A percentile compares a stretch with the other conserved stretches of the same genome.
These are phyloP conservation scores for Drosophila ochracea DNA, from an alignment of 2,888 invertebrate species.

Conservation along the genomic window DNA sequence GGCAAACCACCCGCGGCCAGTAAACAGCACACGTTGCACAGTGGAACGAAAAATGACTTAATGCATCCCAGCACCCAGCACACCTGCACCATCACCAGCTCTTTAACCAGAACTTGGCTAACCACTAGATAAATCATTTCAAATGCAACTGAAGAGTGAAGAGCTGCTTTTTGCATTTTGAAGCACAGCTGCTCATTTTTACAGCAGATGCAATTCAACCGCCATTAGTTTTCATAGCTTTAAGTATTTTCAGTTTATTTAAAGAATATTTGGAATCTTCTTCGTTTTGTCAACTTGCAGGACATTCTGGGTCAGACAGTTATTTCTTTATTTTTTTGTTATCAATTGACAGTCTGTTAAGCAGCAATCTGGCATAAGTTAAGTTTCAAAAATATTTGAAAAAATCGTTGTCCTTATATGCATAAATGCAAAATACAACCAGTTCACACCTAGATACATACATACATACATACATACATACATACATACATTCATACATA, in stretches of 20 bases:
- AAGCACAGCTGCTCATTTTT: neutral
- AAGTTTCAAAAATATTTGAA: neutral
- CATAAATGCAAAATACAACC: slow-evolving; percentile 4
- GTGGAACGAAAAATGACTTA: slow-evolving; percentile 27
- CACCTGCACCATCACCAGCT: neutral
- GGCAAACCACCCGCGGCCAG: slow-evolving; percentile 59
- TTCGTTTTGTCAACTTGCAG: neutral
- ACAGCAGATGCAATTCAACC: neutral
- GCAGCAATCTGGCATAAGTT: neutral
- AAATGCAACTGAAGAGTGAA: neutral
- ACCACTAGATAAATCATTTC: neutral
- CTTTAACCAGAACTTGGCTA: neutral
- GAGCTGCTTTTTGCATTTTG: neutral
- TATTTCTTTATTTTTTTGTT: neutral
- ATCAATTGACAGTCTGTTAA: neutral
- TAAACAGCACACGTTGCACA: slow-evolving; percentile 45
- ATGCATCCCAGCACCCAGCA: neutral
- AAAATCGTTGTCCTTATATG: neutral
- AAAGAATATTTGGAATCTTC: too few relatives aligned
- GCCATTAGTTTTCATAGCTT: neutral
- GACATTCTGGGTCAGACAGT: too few relatives aligned
- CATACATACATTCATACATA: neutral
- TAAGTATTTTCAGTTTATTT: neutral
- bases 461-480: slow-evolving; percentile 1
- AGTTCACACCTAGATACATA: neutral